Evolutionary conservation across 2,888 invertebrate species (phyloP), one percentile per base, ranked within the genome.

Genomic region (Oasisia sp.): DNA sequence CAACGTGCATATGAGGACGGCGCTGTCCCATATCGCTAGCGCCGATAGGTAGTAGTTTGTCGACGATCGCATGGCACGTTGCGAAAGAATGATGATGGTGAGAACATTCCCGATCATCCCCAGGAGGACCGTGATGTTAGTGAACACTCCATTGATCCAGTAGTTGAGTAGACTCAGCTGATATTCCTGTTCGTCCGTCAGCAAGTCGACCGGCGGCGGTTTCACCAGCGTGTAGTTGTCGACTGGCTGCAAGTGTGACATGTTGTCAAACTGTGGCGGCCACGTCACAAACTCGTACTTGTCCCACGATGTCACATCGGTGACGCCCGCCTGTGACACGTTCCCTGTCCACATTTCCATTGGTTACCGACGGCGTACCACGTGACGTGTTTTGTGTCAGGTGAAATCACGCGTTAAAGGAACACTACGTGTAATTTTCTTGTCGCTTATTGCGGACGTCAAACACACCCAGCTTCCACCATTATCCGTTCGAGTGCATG

Each of bases 21-120:
- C 93, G 89, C 95, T 95, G 94, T 96, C 96, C 95, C 96, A 96
- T 91, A 96, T 94, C 32, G 96, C 96, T 50, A 96, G 94, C 0
- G 95, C 95, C 32, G 95, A 95, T 9, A 96, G 95, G 93, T 96
- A 96, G 91, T 94, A 96, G 94, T 98, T 98, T 93, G 98, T 98
- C 89, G 98, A 98, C 93, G 97, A 97, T 95, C 97, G 97, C 98
- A 98, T 98, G 91, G 97, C 97, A 94, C 97, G 97, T 94, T 97
- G 95, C 1, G 97, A 97, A 92, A 97, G 96, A 90, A 97, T 97
- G 45, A 97, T 96, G 92, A 97, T 97, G 19, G 97, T 97, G 56
- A 97, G 95, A 32, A 96, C 95, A 94, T 98, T 98, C 91, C 98
- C 98, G 92, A 97, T 96, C 92, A 98, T 97, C 93, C 98, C 98